Base-by-base conservation (phyloP, 2,888 invertebrate species). In the Gandaritis pyraliata region DNA sequence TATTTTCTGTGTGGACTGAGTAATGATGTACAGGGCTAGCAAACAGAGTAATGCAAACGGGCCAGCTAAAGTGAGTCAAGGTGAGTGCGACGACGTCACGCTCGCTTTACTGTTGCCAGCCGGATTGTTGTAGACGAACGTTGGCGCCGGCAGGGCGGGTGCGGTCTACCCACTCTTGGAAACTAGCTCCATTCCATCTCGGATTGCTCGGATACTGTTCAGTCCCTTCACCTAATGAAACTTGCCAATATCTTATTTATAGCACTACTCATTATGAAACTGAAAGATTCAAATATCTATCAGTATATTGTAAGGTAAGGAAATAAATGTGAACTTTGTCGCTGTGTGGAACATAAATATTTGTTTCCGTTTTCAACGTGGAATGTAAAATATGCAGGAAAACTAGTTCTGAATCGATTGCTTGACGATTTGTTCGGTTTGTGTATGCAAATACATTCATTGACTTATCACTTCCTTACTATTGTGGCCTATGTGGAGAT, bases 1-100 rank as follows among this genome's bases (percentile, higher is more conserved):
- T 73, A 69, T 68, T 70, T 72, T 72, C 65, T 76, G 70, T 74
- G 78, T 75, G 72, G 57, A 57, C 76, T 80, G 74, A 80, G 80
- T 84, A 84, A 87, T 87, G 81, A 85, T 77, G 82, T 76, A 81
- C 80, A 80, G 79, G 77, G 77, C 76, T 72, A 73, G 77, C 81
- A 81, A 80, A 80, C 79, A 79, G 75, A 71, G 79, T 83, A 83
- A 78, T 86, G 83, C 83, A 85, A 87, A 84, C 88, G 82, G 83
- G 82, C 83, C 82, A 81, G 77, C 83, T 78, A 80, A 90, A 88
- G 84, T 90, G 86, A 90, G 90, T 90, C 90, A 91, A 91, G 90
- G 90, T 89, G 87, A 89, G 79, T 78, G 70, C 72, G 71, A 33
- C 80, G 87, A 81, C 87, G 87, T 87, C 85, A 85, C 72, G 74